Base-by-base conservation (phyloP, 23 tunicate genomes). In the Styela plicata region DNA sequence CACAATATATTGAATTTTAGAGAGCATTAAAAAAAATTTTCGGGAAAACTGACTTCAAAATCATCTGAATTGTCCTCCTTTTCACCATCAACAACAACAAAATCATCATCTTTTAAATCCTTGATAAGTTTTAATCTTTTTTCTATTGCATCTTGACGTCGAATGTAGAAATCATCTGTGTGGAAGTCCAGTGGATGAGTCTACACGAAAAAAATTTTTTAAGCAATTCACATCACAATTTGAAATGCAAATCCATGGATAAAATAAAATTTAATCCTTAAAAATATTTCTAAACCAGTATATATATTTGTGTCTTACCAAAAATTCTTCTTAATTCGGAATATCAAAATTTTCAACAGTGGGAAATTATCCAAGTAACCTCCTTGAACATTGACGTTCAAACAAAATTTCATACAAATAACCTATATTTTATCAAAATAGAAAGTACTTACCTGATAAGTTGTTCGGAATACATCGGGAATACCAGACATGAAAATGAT, bases 401-500 rank as follows among this genome's bases (percentile, higher is more conserved):
- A n/a, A n/a, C n/a, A n/a, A n/a, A 44, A 44, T 5, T 44, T 44
- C 57, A 44, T 44, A 44, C 13, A 44, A 44, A 44, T 44, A 44
- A 7, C 7, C 7, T 5, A 7, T 44, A 44, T 5, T 44, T 44
- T 44, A 5, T 44, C 13, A 13, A 44, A 5, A 5, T 44, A 44
- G 7, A 44, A 5, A 5, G 57, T 5, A 3, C 81, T n/a, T 61
- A 91, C 97, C 65, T 91, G 97, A 52, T 86, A 91, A 3, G 74
- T 63, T 36, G 97, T 86, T 64, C 98, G 65, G 63, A 93, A 93
- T 19, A 93, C 98, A 69, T 93, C 98, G 69, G 84, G 82, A 19
- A 93, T 57, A 23, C 85, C 98, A 57, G 68, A 24, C 82, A 80
- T 85, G 70, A 88, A 93, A 30, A 93, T 88, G 36, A 93, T 85